These are phyloP conservation scores for Bostrychus sinensis DNA, from an alignment of 2,113 vertebrate species.

Conservation along the genomic window DNA sequence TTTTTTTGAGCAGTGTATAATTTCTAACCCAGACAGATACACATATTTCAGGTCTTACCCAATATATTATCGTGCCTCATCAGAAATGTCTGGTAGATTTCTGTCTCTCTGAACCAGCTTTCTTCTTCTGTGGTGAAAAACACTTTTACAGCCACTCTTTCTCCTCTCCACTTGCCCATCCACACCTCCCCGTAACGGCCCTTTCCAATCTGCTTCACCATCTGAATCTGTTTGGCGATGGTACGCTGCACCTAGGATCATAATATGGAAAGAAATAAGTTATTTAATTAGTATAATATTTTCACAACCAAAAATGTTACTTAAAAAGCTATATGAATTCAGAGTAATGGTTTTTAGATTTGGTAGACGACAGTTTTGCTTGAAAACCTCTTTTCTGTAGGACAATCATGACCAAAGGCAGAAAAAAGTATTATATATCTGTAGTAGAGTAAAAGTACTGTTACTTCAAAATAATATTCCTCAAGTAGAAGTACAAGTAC, in stretches of 20 bases:
- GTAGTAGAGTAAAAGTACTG: too few species aligned
- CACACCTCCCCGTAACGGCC: constrained; percentile 98
- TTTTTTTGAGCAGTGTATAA: background rate
- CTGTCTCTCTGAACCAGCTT: constrained; percentile 99
- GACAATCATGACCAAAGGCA: too few species aligned
- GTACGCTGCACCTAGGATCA: constrained; percentile 91
- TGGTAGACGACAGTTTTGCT: too few species aligned
- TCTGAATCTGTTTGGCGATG: constrained; percentile 98
- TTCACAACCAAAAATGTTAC: background rate
- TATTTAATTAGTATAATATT: too few species aligned
- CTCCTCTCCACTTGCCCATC: constrained; percentile 98
- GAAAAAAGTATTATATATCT: too few species aligned
- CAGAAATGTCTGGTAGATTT: constrained; percentile 98
- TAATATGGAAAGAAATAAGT: background rate
- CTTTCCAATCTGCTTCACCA: constrained; percentile 98
- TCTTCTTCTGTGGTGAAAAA: constrained; percentile 98
- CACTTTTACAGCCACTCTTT: constrained; percentile 96
- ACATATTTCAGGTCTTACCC: constrained; percentile 79
- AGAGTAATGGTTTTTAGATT: too few species aligned
- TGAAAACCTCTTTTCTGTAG: too few species aligned
- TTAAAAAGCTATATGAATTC: too few species aligned
- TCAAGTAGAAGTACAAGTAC: too few species aligned
- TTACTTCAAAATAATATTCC: too few species aligned
- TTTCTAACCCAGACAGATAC: background rate
- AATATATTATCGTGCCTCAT: constrained; percentile 99